These are phyloP conservation scores for Acridotheres tristis DNA, from an alignment of 2,797 vertebrate genomes.

Conservation along the genomic window DNA sequence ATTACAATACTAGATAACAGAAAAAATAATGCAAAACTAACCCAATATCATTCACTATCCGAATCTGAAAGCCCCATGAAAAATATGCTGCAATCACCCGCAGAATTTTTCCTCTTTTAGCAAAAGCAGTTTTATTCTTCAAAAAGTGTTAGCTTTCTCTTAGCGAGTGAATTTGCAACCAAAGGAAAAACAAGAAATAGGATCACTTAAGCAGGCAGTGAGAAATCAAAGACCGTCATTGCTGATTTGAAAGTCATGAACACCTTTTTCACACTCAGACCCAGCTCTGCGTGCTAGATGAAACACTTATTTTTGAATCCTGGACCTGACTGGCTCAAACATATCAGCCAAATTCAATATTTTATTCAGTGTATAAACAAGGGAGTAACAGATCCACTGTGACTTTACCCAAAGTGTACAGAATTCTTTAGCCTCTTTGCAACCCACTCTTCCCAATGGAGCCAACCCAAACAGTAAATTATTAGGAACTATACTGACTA, in stretches of 20 bases:
- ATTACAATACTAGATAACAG: slow-evolving; percentile 26
- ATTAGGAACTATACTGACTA: background rate
- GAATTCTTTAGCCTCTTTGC: slow-evolving; percentile 57
- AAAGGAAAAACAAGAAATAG: slow-evolving; percentile 30
- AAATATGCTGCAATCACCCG: background rate
- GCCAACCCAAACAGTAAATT: background rate
- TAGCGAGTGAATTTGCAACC: background rate
- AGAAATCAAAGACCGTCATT: slow-evolving; percentile 37
- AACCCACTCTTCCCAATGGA: slow-evolving; percentile 25
- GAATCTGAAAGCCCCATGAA: background rate
- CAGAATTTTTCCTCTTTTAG: background rate
- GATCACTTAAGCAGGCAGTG: slow-evolving; percentile 29
- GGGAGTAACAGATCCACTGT: slow-evolving; percentile 12
- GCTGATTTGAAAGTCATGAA: slow-evolving; percentile 56
- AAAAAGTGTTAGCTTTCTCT: background rate
- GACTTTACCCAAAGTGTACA: slow-evolving; percentile 53
- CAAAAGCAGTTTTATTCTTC: background rate
- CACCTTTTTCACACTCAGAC: slow-evolving; percentile 33
- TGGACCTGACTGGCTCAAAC: slow-evolving; percentile 32
- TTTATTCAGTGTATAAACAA: slow-evolving; percentile 48
- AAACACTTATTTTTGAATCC: slow-evolving; percentile 46
- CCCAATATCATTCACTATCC: background rate
- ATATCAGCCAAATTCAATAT: slow-evolving; percentile 38
- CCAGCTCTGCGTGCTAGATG: slow-evolving; percentile 13
- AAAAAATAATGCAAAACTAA: background rate